Evolutionary conservation across 1,140 invertebrate species (phyloP).

Genomic region (Drosophila triauraria): DNA sequence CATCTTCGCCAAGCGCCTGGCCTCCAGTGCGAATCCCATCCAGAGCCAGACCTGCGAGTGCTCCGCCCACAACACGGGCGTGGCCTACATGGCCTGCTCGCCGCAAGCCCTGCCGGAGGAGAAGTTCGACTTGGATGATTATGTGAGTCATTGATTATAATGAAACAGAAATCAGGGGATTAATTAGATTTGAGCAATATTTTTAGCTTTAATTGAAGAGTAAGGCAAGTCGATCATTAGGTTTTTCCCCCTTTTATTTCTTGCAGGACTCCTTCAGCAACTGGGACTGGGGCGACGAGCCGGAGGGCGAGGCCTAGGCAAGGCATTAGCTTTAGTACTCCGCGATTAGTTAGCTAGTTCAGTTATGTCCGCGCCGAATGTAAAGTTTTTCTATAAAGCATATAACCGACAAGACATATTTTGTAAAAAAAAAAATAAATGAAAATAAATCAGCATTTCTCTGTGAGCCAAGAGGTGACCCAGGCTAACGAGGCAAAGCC

Average conservation of each 20-base stretch:
- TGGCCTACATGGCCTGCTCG: conserved; percentile 86
- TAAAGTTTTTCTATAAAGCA: conserved; percentile 51
- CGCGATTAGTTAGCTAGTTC: conserved; percentile 58
- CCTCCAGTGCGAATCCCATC: conserved; percentile 87
- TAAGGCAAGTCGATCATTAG: too few species aligned
- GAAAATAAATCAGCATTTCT: conserved; percentile 56
- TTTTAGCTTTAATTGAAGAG: too few species aligned
- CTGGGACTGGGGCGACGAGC: conserved; percentile 77
- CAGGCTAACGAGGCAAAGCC: conserved; percentile 22
- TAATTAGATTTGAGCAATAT: too few species aligned
- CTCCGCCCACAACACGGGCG: conserved; percentile 88
- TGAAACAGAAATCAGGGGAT: too few species aligned
- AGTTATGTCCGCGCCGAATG: conserved; percentile 36
- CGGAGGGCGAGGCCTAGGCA: conserved; percentile 36
- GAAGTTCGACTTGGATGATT: conserved; percentile 70
- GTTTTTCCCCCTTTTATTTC: background rate
- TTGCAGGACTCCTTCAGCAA: conserved; percentile 68
- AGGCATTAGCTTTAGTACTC: conserved; percentile 30
- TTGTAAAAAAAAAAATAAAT: conserved; percentile 54
- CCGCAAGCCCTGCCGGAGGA: conserved; percentile 58
- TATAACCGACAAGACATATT: conserved; percentile 41
- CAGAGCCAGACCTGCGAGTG: conserved; percentile 91
- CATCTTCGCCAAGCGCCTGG: conserved; percentile 90
- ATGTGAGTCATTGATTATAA: conserved; percentile 54
- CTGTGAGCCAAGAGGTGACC: conserved; percentile 9